A percentile compares a stretch with the other conserved stretches of the same genome.
Conservation (phyloP, 2,797 vertebrate genomes). For the Mormyrus proboscirostris region DNA sequence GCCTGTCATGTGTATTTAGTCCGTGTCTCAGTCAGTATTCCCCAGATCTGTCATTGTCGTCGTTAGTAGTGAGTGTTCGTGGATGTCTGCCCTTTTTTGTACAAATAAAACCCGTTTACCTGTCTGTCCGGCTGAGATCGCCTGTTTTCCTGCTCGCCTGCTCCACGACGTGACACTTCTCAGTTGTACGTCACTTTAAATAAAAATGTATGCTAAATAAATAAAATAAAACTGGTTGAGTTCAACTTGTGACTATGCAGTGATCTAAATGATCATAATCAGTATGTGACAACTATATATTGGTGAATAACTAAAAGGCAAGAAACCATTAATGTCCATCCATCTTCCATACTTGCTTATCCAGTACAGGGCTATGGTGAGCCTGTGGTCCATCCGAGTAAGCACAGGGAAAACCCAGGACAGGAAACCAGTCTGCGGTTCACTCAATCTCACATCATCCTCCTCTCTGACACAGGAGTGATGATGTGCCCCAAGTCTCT, state of each 20-base stretch:
- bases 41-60: too few relatives aligned
- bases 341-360: neutral
- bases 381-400: neutral
- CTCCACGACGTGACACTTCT: too few relatives aligned
- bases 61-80: too few relatives aligned
- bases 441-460: neutral
- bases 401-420: neutral
- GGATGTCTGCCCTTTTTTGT: too few relatives aligned
- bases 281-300: neutral
- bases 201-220: neutral
- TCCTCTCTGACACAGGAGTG: conserved; percentile 49
- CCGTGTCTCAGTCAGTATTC: too few relatives aligned
- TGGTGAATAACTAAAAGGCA: neutral
- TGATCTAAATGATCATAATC: neutral
- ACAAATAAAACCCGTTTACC: too few relatives aligned
- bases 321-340: neutral
- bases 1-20: too few relatives aligned
- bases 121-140: too few relatives aligned
- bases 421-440: neutral
- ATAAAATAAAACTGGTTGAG: neutral
- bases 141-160: too few relatives aligned
- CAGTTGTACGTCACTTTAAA: neutral
- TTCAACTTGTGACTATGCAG: neutral
- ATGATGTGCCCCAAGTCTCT: conserved; percentile 68
- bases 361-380: neutral